Base-by-base conservation (phyloP, 2,113 vertebrate species). In the Lophotis ruficrista region DNA sequence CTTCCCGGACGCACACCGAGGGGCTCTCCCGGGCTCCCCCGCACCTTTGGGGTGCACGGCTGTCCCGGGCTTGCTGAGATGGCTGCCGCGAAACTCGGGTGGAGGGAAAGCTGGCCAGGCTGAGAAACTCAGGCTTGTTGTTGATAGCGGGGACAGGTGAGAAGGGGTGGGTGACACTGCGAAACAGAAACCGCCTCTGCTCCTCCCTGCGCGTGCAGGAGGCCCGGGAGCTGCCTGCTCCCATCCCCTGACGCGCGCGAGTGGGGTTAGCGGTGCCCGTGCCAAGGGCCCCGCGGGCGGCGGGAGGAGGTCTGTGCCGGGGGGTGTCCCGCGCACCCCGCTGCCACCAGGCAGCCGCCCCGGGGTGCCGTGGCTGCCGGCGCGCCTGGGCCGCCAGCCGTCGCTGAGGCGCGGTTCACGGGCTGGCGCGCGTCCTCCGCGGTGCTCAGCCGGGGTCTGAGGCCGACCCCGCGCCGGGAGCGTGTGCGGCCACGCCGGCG, bases 331-430 rank as follows among this genome's bases (percentile, higher is more conserved):
- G 58, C 1, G 3, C 78, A 14, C 28, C 17, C 19, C 0, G 41
- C 92, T 37, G 86, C 77, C 53, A 71, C 77, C 51, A 6, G 19
- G 72, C 23, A 45, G 43, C 43, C n/a, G 66, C 33, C 73, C 37
- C 1, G 4, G 45, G 77, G 22, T 8, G 87, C 87, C 21, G 70
- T 2, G 64, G 19, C 53, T 1, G n/a, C 28, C 1, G 5, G 75
- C 76, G 58, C 2, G 3, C 53, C 7, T 0, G 24, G 53, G 56
- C 53, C 20, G 33, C 0, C 1, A 23, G 33, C 24, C 2, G 80
- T 21, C 12, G 0, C 5, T 1, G 5, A 3, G 35, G 76, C 47
- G 4, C 31, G 0, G 71, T 2, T 20, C 2, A 1, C 5, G 65
- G 4, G 48, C 12, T 2, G 48, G 4, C 1, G 23, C 10, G 25